Base-by-base conservation (phyloP, 2,113 vertebrate genomes). In the Zeus faber region DNA sequence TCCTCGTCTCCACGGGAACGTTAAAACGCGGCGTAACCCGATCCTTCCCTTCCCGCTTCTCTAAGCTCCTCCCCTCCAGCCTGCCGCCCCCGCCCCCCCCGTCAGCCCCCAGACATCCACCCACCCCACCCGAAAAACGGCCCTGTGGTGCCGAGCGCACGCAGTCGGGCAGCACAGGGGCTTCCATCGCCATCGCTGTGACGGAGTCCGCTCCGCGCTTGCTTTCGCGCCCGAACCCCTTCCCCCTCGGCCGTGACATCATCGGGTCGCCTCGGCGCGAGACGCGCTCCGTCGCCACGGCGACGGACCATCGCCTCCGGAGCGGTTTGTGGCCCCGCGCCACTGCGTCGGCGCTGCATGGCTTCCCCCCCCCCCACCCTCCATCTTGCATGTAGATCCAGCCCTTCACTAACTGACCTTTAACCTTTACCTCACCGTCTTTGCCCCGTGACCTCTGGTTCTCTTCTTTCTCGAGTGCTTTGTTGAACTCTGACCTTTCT, bases 381-480 rank as follows among this genome's bases (percentile, higher is more conserved):
- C 57, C 65, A 80, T 17, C 23, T 54, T 52, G 77, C 80, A 82
- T 79, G 75, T 58, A 49, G 47, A 41, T 21, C 56, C 68, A 57
- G 59, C 9, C 14, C 33, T n/a, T n/a, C n/a, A n/a, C n/a, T n/a
- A n/a, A n/a, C n/a, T n/a, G n/a, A n/a, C n/a, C n/a, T n/a, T n/a
- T n/a, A n/a, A n/a, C n/a, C n/a, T n/a, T n/a, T n/a, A n/a, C 88
- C 90, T 87, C 88, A 21, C 86, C 82, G 90, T 87, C 79, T 47
- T 66, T 8, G n/a, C 18, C 46, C 21, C 13, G 14, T 37, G 29
- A 7, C 29, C 2, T 10, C 29, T 31, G 11, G 6, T 31, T 31
- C 29, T 2, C 29, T 1, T 31, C 29, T 24, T 5, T 21, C n/a
- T 20, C 46, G n/a, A n/a, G n/a, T n/a, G n/a, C n/a, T 31, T 31